These are phyloP conservation scores for Gortyna flavago DNA, from an alignment of 2,888 invertebrate genomes.

Conservation along the genomic window DNA sequence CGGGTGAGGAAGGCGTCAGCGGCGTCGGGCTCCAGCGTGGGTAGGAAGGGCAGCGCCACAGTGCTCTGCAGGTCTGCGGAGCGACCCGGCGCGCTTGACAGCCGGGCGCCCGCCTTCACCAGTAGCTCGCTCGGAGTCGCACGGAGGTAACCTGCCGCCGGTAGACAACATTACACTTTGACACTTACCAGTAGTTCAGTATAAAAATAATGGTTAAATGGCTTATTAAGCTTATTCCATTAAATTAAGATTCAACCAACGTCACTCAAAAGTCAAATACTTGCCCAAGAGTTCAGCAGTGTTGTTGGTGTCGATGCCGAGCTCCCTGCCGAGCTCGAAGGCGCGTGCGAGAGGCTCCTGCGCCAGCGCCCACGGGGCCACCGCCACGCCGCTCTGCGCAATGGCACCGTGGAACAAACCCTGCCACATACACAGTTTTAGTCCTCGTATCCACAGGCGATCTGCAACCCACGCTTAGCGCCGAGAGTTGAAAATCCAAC, in stretches of 20 bases:
- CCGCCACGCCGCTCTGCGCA: slow-evolving; percentile 90
- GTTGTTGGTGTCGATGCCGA: slow-evolving; percentile 90
- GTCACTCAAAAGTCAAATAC: slow-evolving; percentile 15
- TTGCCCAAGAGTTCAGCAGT: slow-evolving; percentile 89
- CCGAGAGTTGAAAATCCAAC: not conserved
- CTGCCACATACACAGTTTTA: slow-evolving; percentile 63
- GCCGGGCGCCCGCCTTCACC: slow-evolving; percentile 89
- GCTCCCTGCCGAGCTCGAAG: slow-evolving; percentile 89
- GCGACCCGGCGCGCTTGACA: slow-evolving; percentile 83
- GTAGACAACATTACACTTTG: not conserved
- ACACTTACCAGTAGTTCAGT: not conserved
- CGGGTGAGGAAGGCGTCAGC: slow-evolving; percentile 89
- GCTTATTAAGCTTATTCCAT: not conserved
- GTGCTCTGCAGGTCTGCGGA: slow-evolving; percentile 89
- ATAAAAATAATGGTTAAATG: not conserved
- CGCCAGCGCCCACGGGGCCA: slow-evolving; percentile 91
- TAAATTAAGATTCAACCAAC: not conserved
- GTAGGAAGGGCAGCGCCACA: slow-evolving; percentile 91
- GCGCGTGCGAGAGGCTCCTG: slow-evolving; percentile 87
- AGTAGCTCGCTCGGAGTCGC: slow-evolving; percentile 90
- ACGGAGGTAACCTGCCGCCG: slow-evolving; percentile 87
- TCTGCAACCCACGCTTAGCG: not conserved
- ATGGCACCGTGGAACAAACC: slow-evolving; percentile 92
- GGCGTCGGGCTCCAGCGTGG: slow-evolving; percentile 85
- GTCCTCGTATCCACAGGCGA: not conserved